Evolutionary conservation across 2,113 vertebrate species (phyloP).

Genomic region (Gnathonemus echidnorhynchus): DNA sequence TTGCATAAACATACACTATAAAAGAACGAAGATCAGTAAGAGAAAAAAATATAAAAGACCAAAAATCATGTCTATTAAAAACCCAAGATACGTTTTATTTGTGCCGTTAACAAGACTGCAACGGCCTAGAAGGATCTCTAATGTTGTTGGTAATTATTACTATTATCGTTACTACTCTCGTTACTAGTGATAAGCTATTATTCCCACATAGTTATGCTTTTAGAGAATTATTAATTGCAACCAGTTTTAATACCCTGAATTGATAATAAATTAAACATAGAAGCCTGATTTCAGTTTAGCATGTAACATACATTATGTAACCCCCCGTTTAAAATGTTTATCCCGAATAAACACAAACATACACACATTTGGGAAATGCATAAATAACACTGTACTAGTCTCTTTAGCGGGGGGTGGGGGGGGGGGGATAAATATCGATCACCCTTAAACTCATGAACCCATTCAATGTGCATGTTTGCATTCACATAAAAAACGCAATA

Average conservation of each 20-base stretch:
- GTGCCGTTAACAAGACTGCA: neutral
- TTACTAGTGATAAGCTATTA: neutral
- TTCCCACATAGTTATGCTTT: neutral
- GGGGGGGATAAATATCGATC: neutral
- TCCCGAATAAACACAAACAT: neutral
- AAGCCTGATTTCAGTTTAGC: conserved; percentile 11
- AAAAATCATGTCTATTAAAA: neutral
- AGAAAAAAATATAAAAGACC: neutral
- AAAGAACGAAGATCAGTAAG: neutral
- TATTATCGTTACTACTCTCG: neutral
- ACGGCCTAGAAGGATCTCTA: neutral
- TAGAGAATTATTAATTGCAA: neutral
- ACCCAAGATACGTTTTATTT: neutral
- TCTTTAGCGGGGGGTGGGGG: neutral
- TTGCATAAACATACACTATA: neutral
- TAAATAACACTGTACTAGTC: neutral
- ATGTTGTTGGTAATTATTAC: neutral
- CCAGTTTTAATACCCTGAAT: neutral
- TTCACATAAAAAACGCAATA: neutral
- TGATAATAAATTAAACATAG: neutral
- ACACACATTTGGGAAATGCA: neutral
- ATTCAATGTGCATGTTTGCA: neutral
- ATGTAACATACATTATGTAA: conserved; percentile 22
- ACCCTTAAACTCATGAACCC: neutral
- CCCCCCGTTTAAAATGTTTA: neutral